phyloP scores from a whole-genome alignment of 2,888 invertebrate species.

The Campaea margaritaria region DNA sequence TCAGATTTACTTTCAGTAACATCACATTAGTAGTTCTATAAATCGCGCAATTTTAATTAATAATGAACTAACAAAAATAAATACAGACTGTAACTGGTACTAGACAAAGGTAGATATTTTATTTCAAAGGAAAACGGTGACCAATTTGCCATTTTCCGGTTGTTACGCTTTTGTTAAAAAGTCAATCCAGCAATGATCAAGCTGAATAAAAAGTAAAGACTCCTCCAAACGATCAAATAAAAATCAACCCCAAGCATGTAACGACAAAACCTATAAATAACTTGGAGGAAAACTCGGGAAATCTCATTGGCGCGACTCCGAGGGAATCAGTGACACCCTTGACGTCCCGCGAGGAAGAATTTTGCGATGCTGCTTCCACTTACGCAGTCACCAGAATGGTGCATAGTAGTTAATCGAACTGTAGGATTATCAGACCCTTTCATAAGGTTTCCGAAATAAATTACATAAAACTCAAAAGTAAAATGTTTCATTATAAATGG shows the following conservation, averaged over 20 bases:
- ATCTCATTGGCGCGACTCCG: slow-evolving; percentile 52
- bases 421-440: not conserved
- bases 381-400: slow-evolving; percentile 6
- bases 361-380: slow-evolving; percentile 36
- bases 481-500: no score
- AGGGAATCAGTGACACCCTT: slow-evolving; percentile 53
- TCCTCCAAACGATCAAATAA: slow-evolving; percentile 33
- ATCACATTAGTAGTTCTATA: no score
- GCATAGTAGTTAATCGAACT: not conserved
- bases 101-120: no score
- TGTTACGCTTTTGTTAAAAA: slow-evolving; percentile 29
- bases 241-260: slow-evolving; percentile 38
- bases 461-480: no score
- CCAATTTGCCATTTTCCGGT: not conserved
- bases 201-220: slow-evolving; percentile 29
- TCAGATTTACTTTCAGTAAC: no score
- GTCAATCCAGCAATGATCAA: slow-evolving; percentile 23
- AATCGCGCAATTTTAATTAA: no score
- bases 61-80: no score
- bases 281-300: slow-evolving; percentile 53
- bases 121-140: no score
- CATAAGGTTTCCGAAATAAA: not conserved
- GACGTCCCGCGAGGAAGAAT: slow-evolving; percentile 41
- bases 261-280: slow-evolving; percentile 48
- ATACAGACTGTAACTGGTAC: no score